A percentile compares a stretch with the other conserved stretches of the same genome.
These are phyloP conservation scores for Nothocercus julius DNA, from an alignment of 2,113 vertebrate species.

Conservation along the genomic window DNA sequence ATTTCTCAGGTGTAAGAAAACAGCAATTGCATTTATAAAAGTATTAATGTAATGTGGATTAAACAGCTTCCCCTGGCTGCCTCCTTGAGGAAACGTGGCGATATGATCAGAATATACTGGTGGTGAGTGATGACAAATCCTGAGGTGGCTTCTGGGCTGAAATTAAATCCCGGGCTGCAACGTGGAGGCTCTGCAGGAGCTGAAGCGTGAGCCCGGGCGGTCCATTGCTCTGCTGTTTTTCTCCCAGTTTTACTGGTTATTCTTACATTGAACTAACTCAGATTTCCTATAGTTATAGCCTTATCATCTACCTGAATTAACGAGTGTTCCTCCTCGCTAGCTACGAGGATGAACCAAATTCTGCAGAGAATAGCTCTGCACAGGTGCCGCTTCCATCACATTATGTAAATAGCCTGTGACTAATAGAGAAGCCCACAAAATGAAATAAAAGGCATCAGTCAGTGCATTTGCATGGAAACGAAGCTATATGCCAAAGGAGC, in stretches of 20 bases:
- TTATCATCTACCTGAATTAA: background rate
- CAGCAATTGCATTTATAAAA: background rate
- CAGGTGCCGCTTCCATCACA: conserved; percentile 51
- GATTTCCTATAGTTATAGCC: background rate
- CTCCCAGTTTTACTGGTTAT: background rate
- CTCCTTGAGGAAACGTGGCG: background rate
- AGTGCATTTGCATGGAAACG: conserved; percentile 43
- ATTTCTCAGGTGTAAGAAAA: background rate
- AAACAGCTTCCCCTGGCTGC: background rate
- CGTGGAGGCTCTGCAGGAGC: background rate
- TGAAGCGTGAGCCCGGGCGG: background rate
- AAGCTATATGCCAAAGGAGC: background rate
- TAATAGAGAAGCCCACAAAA: conserved; percentile 46
- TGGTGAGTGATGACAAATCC: background rate
- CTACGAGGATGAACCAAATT: conserved; percentile 15
- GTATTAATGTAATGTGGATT: background rate
- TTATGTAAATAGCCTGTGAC: conserved; percentile 62
- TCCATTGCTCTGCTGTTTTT: background rate
- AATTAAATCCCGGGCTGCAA: background rate
- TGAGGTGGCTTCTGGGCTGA: background rate
- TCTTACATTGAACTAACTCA: background rate
- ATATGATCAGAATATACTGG: background rate
- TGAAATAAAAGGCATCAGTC: conserved; percentile 41
- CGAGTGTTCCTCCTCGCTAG: background rate
- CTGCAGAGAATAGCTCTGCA: conserved; percentile 4